Evolutionary conservation across 2,888 invertebrate genomes (phyloP).

Genomic region (Eupsilia transversa): DNA sequence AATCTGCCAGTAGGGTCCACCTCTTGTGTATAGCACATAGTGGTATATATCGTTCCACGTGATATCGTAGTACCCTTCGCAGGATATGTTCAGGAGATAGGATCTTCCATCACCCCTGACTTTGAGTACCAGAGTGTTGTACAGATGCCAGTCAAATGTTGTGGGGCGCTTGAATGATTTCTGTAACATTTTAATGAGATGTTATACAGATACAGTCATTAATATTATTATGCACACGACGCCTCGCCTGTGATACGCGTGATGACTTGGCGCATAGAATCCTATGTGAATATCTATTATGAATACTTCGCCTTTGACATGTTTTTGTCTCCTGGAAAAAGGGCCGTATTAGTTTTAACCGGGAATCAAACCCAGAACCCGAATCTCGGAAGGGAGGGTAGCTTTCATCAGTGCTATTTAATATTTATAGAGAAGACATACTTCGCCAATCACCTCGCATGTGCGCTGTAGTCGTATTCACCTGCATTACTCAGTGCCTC

Average conservation of each 20-base stretch:
- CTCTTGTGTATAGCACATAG: conserved; percentile 97
- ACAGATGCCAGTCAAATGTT: conserved; percentile 94
- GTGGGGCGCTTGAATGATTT: conserved; percentile 95
- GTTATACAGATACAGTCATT: background rate
- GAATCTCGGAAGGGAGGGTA: background rate
- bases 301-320: background rate
- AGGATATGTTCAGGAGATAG: conserved; percentile 95
- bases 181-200: conserved; percentile 81
- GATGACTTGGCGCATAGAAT: background rate
- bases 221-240: background rate
- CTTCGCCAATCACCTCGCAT: background rate
- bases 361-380: background rate
- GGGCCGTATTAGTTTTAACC: background rate
- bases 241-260: background rate
- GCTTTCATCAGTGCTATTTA: background rate
- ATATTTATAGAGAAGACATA: background rate
- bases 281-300: background rate
- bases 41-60: conserved; percentile 97
- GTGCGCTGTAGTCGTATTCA: background rate
- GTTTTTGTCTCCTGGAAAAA: background rate
- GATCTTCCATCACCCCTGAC: conserved; percentile 98
- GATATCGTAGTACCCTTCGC: conserved; percentile 94
- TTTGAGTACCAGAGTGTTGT: conserved; percentile 94
- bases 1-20: conserved; percentile 99
- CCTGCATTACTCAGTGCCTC: background rate